Evolutionary conservation across 2,888 invertebrate genomes (phyloP).

Genomic region (Entomobrya multifasciata): DNA sequence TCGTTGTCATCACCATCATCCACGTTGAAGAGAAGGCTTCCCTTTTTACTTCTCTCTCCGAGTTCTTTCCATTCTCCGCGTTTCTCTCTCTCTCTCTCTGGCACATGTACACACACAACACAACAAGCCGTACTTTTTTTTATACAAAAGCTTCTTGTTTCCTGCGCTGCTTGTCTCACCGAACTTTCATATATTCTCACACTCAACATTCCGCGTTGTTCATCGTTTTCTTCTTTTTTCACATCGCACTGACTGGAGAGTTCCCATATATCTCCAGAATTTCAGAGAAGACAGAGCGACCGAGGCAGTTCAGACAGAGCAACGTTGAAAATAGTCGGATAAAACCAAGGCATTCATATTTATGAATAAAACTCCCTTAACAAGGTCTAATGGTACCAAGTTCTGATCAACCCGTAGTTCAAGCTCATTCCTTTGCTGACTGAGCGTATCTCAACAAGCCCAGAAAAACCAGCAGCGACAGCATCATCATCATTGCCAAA

Average conservation of each 20-base stretch:
- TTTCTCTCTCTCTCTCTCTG: no score
- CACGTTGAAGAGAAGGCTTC: slow-evolving; percentile 21
- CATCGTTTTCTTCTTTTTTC: slow-evolving; percentile 40
- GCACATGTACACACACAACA: no score
- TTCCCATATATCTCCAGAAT: slow-evolving; percentile 18
- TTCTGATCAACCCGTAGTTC: slow-evolving; percentile 61
- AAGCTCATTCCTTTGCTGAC: slow-evolving; percentile 64
- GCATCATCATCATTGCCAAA: slow-evolving; percentile 42
- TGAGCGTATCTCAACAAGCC: slow-evolving; percentile 63
- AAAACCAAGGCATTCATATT: slow-evolving; percentile 38
- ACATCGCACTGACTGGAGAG: no score
- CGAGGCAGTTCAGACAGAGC: not conserved
- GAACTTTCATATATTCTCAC: not conserved
- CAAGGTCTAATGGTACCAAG: slow-evolving; percentile 50
- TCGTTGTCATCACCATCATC: slow-evolving; percentile 1
- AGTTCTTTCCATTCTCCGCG: slow-evolving; percentile 2
- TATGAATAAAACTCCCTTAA: slow-evolving; percentile 57
- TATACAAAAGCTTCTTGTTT: slow-evolving; percentile 34
- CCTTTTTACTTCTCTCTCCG: slow-evolving; percentile 20
- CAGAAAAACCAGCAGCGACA: slow-evolving; percentile 45
- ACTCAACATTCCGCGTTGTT: slow-evolving; percentile 13
- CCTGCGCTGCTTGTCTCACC: slow-evolving; percentile 49
- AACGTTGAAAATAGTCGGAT: slow-evolving; percentile 47
- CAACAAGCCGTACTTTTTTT: no score
- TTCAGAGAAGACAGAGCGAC: slow-evolving; percentile 2